phyloP scores from a whole-genome alignment of 2,888 invertebrate species.

The Spisula subtruncata region DNA sequence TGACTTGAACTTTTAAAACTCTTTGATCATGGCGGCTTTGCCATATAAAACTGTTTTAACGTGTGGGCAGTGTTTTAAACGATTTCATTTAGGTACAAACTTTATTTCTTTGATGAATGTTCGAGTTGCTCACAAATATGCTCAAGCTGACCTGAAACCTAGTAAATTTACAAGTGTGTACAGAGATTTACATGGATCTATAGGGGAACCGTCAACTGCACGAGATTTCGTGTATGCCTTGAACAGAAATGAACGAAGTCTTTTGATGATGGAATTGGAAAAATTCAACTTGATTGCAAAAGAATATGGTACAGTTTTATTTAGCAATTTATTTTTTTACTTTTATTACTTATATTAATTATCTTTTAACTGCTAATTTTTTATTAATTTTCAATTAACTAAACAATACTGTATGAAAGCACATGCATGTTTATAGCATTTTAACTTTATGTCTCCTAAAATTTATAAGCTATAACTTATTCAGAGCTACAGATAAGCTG shows the following conservation, averaged over 20 bases:
- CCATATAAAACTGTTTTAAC: neutral
- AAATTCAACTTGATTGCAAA: slow-evolving; percentile 70
- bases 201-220: slow-evolving; percentile 72
- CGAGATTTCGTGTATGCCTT: slow-evolving; percentile 83
- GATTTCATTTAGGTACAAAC: slow-evolving; percentile 35
- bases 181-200: slow-evolving; percentile 73
- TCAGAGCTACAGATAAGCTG: too few relatives aligned
- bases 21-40: neutral
- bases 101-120: slow-evolving; percentile 46
- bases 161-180: slow-evolving; percentile 69
- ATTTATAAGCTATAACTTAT: too few relatives aligned
- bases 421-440: too few relatives aligned
- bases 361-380: too few relatives aligned
- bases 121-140: slow-evolving; percentile 67
- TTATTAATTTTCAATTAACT: too few relatives aligned
- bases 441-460: too few relatives aligned
- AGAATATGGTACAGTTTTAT: slow-evolving; percentile 5
- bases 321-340: too few relatives aligned
- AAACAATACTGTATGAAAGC: too few relatives aligned
- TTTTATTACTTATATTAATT: too few relatives aligned
- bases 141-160: slow-evolving; percentile 64
- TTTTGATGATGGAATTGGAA: slow-evolving; percentile 79
- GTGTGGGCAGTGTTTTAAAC: slow-evolving; percentile 41
- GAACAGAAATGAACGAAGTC: slow-evolving; percentile 77
- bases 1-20: slow-evolving; percentile 7